Evolutionary conservation across 2,888 invertebrate species (phyloP), one percentile per base, ranked within the genome.

Genomic region (Phaedon cochleariae): DNA sequence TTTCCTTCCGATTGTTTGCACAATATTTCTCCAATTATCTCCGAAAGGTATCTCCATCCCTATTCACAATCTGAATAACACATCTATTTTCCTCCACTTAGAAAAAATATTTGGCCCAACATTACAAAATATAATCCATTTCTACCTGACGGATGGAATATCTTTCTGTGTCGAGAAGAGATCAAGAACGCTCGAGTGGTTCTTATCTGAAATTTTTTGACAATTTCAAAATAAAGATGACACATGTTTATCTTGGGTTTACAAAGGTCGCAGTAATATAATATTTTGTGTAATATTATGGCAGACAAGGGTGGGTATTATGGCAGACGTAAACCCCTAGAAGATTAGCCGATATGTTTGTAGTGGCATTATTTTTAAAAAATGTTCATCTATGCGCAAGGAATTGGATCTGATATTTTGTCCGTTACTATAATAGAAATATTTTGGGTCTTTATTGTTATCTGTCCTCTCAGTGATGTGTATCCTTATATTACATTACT

Each of bases 221-320:
- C 75, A 75, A 74, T 72, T 65, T 63, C 67, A 69, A 71, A 71
- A 72, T 74, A 73, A 72, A 76, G 73, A 76, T 74, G 77, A 76
- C 77, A 77, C 75, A 76, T 78, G 79, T 77, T 77, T 77, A 77
- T 77, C 76, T 77, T 71, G 66, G 67, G 65, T 64, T 62, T 57
- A 75, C 73, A 74, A 75, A 74, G 72, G 68, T 62, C 67, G 69
- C 68, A 71, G 79, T 77, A 79, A 79, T 77, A 76, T 76, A 79
- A 79, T 79, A 79, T 79, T 79, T 79, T 77, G 73, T 73, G 77
- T 74, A 78, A 79, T 77, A 79, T 78, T 76, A 68, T 67, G 71
- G 69, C 68, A 68, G 68, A 67, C 65, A 67, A 67, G 74, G 74
- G 74, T 70, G 74, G 41, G 76, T 71, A 73, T 75, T 73, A 59